phyloP scores from a whole-genome alignment of 2,888 invertebrate genomes.

The Pristionchus entomophagus region DNA sequence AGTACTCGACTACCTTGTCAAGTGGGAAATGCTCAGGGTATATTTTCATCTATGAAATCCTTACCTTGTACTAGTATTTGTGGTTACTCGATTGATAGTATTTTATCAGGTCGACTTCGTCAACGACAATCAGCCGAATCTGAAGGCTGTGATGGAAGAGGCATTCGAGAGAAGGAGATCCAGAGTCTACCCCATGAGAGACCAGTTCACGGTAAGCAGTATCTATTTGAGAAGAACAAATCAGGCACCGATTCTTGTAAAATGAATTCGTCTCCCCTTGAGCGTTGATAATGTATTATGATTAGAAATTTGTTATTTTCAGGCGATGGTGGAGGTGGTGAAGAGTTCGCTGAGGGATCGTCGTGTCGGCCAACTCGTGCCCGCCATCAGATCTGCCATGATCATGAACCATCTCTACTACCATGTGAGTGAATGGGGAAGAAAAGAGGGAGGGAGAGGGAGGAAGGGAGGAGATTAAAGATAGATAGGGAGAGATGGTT shows the following conservation, averaged over 20 bases:
- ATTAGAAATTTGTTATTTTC: no score
- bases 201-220: background rate
- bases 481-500: background rate
- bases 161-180: background rate
- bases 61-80: background rate
- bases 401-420: background rate
- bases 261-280: no score
- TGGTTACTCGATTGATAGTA: background rate
- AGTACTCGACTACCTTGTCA: background rate
- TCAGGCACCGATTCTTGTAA: no score
- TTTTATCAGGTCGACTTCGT: background rate
- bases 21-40: background rate
- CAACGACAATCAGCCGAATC: background rate
- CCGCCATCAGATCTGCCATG: background rate
- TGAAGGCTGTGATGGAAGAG: background rate
- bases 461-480: background rate
- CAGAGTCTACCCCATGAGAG: background rate
- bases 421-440: constrained; percentile 28
- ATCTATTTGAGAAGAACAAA: no score
- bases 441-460: no score
- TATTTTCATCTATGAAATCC: background rate
- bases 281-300: no score
- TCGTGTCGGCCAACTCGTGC: background rate
- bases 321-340: background rate
- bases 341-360: background rate